Conservation (phyloP, 2,113 vertebrate genomes). For the Prionailurus viverrinus region DNA sequence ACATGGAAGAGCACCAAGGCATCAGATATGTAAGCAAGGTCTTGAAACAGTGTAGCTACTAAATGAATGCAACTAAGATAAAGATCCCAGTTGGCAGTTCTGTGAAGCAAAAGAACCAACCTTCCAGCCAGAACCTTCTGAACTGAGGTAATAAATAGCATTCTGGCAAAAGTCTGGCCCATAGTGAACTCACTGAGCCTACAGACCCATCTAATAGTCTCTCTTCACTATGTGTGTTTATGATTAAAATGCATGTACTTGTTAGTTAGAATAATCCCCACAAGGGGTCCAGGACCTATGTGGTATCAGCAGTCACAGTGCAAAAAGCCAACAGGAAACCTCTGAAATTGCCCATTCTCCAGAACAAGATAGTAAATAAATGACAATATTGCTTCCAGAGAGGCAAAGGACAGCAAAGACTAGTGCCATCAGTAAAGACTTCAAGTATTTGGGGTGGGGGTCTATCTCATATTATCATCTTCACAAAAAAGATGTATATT, state of each 20-base stretch:
- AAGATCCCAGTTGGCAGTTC: not conserved
- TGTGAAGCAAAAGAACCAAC: not conserved
- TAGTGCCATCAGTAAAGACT: not conserved
- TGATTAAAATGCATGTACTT: constrained; percentile 4
- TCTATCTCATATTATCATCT: not conserved
- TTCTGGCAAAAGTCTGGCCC: not conserved
- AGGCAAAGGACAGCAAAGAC: not conserved
- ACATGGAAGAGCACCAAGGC: not conserved
- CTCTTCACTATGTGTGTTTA: not conserved
- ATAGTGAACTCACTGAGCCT: not conserved
- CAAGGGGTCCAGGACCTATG: not conserved
- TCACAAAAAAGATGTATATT: not conserved
- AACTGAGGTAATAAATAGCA: not conserved
- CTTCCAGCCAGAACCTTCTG: not conserved
- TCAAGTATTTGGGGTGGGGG: not conserved
- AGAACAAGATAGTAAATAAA: not conserved
- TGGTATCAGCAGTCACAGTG: not conserved
- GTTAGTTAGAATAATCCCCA: not conserved
- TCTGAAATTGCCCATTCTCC: not conserved
- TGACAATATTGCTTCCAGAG: not conserved
- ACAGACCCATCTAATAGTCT: not conserved
- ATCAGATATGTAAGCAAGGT: not conserved
- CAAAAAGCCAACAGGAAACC: not conserved
- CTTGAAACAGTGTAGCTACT: not conserved
- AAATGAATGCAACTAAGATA: not conserved